phyloP scores from a whole-genome alignment of 2,797 vertebrate species.

The Coregonus ussuriensis region DNA sequence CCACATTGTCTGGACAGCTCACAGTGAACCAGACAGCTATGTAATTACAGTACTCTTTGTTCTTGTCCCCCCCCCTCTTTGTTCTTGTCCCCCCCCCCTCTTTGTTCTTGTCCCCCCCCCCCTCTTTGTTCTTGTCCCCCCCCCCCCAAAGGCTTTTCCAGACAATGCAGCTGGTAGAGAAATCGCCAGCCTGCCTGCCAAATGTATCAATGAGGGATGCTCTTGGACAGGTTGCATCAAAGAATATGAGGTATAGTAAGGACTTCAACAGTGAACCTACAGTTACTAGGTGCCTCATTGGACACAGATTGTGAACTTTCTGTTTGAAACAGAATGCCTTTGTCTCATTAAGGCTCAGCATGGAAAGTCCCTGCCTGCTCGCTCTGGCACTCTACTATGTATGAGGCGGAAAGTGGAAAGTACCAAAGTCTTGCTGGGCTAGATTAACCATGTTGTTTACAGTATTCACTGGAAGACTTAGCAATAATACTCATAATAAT shows the following conservation, averaged over 20 bases:
- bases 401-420: not conserved
- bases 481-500: no score
- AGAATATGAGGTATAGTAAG: slow-evolving; percentile 87
- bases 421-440: not conserved
- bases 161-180: slow-evolving; percentile 95
- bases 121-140: no score
- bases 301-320: no score
- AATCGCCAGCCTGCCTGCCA: slow-evolving; percentile 90
- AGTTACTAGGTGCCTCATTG: no score
- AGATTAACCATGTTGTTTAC: no score
- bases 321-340: not conserved
- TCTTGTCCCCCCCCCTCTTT: not conserved
- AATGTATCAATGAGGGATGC: slow-evolving; percentile 86
- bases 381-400: not conserved
- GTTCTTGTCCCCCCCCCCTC: no score
- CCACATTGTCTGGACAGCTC: no score
- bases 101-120: no score
- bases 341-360: not conserved
- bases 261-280: no score
- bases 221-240: slow-evolving; percentile 90
- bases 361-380: not conserved
- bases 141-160: slow-evolving; percentile 84
- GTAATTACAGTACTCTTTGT: slow-evolving; percentile 14
- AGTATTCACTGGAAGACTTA: no score
- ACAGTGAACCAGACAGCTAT: not conserved